These are phyloP conservation scores for Micrasema longulum DNA, from an alignment of 1,140 invertebrate species.

Conservation along the genomic window DNA sequence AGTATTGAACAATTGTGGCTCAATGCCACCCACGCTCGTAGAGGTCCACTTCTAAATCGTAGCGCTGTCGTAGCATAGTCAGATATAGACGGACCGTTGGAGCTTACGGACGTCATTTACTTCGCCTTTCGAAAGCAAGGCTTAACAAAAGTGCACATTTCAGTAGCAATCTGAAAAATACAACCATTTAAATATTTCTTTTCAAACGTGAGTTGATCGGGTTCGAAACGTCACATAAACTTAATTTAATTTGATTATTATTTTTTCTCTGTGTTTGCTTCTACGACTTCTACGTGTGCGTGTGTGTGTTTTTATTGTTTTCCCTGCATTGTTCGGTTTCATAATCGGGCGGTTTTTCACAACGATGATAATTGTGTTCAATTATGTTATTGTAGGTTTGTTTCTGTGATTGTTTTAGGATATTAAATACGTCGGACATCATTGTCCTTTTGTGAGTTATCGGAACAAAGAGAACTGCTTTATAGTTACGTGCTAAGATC, in stretches of 20 bases:
- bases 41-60: background rate
- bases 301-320: background rate
- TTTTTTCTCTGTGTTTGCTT: background rate
- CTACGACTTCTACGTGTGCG: background rate
- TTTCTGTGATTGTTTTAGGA: background rate
- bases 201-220: too few relatives aligned
- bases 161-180: slow-evolving; percentile 8
- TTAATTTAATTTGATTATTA: too few relatives aligned
- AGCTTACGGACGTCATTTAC: slow-evolving; percentile 16
- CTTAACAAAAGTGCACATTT: slow-evolving; percentile 23
- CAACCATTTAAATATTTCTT: too few relatives aligned
- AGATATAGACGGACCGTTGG: slow-evolving; percentile 22
- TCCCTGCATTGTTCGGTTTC: background rate
- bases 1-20: background rate
- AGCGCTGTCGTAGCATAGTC: slow-evolving; percentile 18
- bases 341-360: background rate
- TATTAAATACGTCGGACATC: background rate
- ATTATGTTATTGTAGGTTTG: background rate
- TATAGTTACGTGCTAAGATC: slow-evolving; percentile 1
- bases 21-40: slow-evolving; percentile 17
- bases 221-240: too few relatives aligned
- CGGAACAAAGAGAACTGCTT: slow-evolving; percentile 8
- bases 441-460: slow-evolving; percentile 7
- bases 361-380: background rate
- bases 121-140: background rate